Evolutionary conservation across 2,113 vertebrate genomes (phyloP), one percentile per base, ranked within the genome.

Genomic region (Tachycineta bicolor): DNA sequence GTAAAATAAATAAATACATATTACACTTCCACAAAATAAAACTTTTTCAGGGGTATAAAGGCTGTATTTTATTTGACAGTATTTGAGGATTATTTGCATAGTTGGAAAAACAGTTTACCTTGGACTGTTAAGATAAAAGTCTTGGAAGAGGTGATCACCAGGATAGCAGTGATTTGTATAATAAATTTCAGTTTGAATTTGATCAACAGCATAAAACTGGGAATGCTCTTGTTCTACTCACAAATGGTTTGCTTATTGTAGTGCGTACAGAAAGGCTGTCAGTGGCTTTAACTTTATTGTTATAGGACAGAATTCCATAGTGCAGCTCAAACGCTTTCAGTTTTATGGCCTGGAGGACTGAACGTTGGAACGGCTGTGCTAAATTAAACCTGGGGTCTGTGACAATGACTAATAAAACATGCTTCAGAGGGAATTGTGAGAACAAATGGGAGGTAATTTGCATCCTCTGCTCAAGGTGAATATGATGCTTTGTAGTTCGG

Each of bases 381-480:
- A 52, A 79, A 92, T 94, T 81, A 92, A 87, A 91, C 56, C 62
- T 50, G 81, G 84, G 83, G 74, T 95, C 91, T 89, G 68, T 90
- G 74, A 89, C 62, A 79, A 34, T 90, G 87, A 43, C 67, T 89
- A 91, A 73, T 73, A 74, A 70, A 80, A 92, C 53, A 39, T 89
- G 69, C 80, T 82, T 95, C 74, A 64, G 69, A 89, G 60, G 31
- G 41, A 95, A 79, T n/a, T 95, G 22, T 52, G 68, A 92, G 91
- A 92, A 89, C 31, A 94, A 88, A 68, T 75, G 47, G 37, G 64
- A 81, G 64, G 75, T 83, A 86, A 90, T 91, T 89, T 94, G 34
- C 77, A 47, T 87, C 77, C 73, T 8, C 16, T 4, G 5, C 69
- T 87, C 70, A 37, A 89, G 69, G 87, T 91, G 69, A 84, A 83